Evolutionary conservation across 2,888 invertebrate genomes (phyloP), one percentile per base, ranked within the genome.

Genomic region (Drosophila acutilabella): DNA sequence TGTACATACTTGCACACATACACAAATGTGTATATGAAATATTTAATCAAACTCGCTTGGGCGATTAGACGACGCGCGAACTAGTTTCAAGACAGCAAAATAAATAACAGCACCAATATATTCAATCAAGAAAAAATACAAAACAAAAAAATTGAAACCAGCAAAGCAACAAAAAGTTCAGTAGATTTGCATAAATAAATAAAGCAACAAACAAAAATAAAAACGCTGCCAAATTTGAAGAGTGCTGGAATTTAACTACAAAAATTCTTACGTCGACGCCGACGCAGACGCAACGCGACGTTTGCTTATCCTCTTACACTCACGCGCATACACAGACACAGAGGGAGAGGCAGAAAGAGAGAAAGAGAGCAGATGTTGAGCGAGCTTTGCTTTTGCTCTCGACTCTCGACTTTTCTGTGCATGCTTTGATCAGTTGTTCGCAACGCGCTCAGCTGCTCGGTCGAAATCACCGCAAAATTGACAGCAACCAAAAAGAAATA

Each of bases 381-480:
- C 65, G 79, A 76, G 80, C 80, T 75, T 70, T 80, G 50, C 47
- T 41, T 56, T 13, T 59, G 45, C 60, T 65, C 82, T 48, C 64
- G 30, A 66, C 51, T 70, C 82, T 48, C 64, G 30, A 66, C 51
- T 73, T 70, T 53, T 72, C 40, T 64, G 38, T 54, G 51, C 60
- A 23, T 52, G 66, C 64, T 74, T 80, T 74, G 83, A 82, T 88
- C 88, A 85, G 86, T 88, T 82, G 83, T 88, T 67, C 78, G 66
- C 68, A 59, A 71, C 57, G 59, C 87, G 78, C 87, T 88, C 83
- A 88, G 88, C 88, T 83, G 88, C 75, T 88, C 72, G 75, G 82
- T 82, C 70, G 64, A 65, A 74, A 74, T 61, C 58, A 53, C 57
- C 67, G 83, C 82, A 88, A 88, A 88, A 83, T 86, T 88, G 87